Percentiles rank a stretch among this genome's conserved stretches.
Conservation (phyloP, 2,113 vertebrate species). For the Indicator indicator region DNA sequence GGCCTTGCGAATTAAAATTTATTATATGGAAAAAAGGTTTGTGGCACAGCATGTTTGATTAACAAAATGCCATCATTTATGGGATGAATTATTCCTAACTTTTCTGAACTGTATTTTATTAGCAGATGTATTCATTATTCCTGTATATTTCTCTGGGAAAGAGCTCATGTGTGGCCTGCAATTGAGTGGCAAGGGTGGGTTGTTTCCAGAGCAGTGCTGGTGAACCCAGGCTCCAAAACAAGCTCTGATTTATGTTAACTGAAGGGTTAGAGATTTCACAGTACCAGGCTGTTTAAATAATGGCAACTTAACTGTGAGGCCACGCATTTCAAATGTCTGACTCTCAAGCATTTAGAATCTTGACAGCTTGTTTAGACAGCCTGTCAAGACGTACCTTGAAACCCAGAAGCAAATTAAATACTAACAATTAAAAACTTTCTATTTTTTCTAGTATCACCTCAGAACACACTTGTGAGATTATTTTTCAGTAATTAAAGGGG, state of each 20-base stretch:
- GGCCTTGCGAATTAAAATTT: conserved; percentile 76
- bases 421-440: not conserved
- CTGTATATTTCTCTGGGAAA: not conserved
- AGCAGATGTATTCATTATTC: conserved; percentile 56
- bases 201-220: not conserved
- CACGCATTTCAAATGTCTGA: not conserved
- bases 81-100: conserved; percentile 35
- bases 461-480: not conserved
- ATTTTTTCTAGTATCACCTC: not conserved
- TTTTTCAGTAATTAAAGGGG: not conserved
- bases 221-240: not conserved
- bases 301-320: not conserved
- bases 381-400: not conserved
- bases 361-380: not conserved
- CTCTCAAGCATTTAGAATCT: not conserved
- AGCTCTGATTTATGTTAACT: not conserved
- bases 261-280: not conserved
- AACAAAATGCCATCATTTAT: conserved; percentile 59
- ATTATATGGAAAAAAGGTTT: conserved; percentile 58
- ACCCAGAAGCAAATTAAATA: not conserved
- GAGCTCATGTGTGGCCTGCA: not conserved
- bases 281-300: not conserved
- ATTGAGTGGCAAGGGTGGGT: not conserved
- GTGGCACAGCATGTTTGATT: conserved; percentile 67
- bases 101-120: conserved; percentile 42